Percentiles rank a stretch among this genome's conserved stretches.
Conservation (phyloP, 2,113 vertebrate genomes). For the Neodontobutis hainanensis region DNA sequence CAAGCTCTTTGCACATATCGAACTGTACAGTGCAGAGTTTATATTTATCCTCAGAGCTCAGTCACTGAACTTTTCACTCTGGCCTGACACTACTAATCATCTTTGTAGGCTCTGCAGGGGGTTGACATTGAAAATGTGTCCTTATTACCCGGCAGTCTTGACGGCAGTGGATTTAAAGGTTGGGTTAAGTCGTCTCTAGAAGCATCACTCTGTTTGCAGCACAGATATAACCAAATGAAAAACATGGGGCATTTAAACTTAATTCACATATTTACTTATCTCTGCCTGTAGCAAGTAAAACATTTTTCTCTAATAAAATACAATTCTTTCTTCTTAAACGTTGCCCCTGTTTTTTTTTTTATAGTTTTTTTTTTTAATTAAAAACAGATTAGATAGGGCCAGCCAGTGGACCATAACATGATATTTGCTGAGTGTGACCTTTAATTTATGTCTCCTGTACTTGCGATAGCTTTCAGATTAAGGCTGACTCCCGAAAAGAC, state of each 20-base stretch:
- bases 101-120: conserved; percentile 10
- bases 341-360: too few relatives aligned
- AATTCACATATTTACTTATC: too few relatives aligned
- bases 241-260: neutral
- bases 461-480: conserved; percentile 22
- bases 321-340: too few relatives aligned
- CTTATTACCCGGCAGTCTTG: conserved; percentile 30
- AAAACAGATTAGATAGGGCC: too few relatives aligned
- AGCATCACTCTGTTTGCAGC: neutral
- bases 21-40: conserved; percentile 49
- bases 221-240: neutral
- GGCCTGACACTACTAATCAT: conserved; percentile 32
- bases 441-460: neutral
- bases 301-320: too few relatives aligned
- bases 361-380: too few relatives aligned
- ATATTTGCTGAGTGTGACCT: neutral
- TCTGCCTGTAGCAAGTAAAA: too few relatives aligned
- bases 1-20: conserved; percentile 43
- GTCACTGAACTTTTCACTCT: conserved; percentile 31
- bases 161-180: conserved; percentile 22
- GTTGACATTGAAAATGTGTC: conserved; percentile 52
- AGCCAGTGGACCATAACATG: neutral
- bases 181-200: conserved; percentile 18
- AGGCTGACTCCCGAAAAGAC: conserved; percentile 21
- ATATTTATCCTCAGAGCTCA: conserved; percentile 51